Conservation (phyloP, 2,113 vertebrate species). For the Ophthalmolycus amberensis region DNA sequence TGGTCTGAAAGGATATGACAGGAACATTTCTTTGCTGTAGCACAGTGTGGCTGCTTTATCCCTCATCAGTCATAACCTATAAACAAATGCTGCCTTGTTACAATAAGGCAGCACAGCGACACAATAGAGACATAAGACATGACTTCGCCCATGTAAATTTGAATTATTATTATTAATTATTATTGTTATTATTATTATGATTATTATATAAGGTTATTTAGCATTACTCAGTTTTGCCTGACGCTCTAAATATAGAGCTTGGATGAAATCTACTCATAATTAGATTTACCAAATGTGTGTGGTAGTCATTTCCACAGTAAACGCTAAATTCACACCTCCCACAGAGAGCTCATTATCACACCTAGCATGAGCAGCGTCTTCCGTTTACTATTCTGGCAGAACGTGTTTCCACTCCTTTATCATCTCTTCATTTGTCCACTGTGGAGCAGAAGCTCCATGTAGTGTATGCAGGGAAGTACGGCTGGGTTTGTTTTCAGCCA, state of each 20-base stretch:
- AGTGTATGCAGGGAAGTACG: slow-evolving; percentile 45
- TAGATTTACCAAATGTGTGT: slow-evolving; percentile 58
- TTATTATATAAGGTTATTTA: slow-evolving; percentile 33
- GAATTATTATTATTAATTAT: no score
- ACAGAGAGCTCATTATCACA: slow-evolving; percentile 73
- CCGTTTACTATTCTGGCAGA: slow-evolving; percentile 46
- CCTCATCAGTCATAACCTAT: background rate
- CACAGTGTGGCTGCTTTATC: background rate
- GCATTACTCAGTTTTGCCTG: slow-evolving; percentile 29
- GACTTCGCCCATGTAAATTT: background rate
- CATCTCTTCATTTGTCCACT: slow-evolving; percentile 10
- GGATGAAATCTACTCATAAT: slow-evolving; percentile 59
- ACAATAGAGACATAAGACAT: slow-evolving; percentile 16
- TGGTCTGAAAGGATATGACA: slow-evolving; percentile 44
- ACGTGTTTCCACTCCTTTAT: slow-evolving; percentile 35
- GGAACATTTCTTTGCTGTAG: background rate
- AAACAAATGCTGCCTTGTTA: background rate
- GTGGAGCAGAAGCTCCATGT: slow-evolving; percentile 64
- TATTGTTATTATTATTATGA: no score
- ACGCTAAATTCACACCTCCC: slow-evolving; percentile 67
- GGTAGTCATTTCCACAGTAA: slow-evolving; percentile 66
- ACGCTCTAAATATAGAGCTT: slow-evolving; percentile 57
- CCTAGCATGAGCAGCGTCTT: slow-evolving; percentile 44
- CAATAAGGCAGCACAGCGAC: background rate
- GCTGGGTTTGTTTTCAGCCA: slow-evolving; percentile 6